Base-by-base conservation (phyloP, 2,113 vertebrate species). In the Gnathonemus echidnorhynchus region DNA sequence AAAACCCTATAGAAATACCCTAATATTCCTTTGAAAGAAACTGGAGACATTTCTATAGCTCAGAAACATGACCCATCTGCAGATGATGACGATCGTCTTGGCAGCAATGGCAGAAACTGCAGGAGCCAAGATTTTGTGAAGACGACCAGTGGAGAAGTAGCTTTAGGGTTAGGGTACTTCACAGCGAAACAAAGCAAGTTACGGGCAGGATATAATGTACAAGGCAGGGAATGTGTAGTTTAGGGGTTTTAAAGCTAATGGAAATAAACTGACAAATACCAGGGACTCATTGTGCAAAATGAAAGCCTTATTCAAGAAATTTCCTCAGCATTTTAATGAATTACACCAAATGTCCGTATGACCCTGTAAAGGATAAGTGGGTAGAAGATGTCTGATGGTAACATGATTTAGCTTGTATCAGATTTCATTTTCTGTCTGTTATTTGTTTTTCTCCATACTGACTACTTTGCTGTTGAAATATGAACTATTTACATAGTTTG, bases 71-170 rank as follows among this genome's bases (percentile, higher is more conserved):
- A 89, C 50, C 91, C 92, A 90, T 91, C 89, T n/a, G 77, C 52
- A 89, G 88, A 56, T 77, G 90, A 86, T 84, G 9, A 88, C 88
- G 89, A 83, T 77, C 88, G 88, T 35, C 52, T 85, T 90, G 89
- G 80, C 83, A 50, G 50, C 90, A 87, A 91, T 50, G 89, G 89
- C 88, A 92, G 91, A 92, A 90, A 92, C 90, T 88, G 86, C 91
- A 90, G 91, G 80, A 92, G 87, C 62, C n/a, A 66, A 11, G 62
- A 66, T 66, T 66, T 27, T 1, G 62, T 66, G 62, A 27, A 27
- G 62, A 11, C 3, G n/a, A 66, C 24, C 24, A 27, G n/a, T n/a
- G 56, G n/a, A 66, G 62, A 66, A 10, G 9, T n/a, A 9, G 62
- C 62, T 66, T 66, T 66, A 27, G 62, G 62, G 24, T 11, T 66